phyloP scores from a whole-genome alignment of 2,888 invertebrate genomes.

The Anodontia alba region DNA sequence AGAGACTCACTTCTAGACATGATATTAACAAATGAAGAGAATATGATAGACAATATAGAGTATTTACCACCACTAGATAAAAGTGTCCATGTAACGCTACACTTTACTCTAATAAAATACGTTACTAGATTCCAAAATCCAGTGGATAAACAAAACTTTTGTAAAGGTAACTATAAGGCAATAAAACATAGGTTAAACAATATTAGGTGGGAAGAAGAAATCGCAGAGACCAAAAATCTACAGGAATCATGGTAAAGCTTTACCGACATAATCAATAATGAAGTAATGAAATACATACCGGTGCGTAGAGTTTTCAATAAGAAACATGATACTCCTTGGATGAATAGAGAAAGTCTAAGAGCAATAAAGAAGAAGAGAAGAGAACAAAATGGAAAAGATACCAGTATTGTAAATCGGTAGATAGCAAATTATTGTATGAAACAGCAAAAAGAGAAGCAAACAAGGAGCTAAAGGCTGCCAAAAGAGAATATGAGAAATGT shows the following conservation, averaged over 20 bases:
- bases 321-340: neutral
- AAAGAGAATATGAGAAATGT: slow-evolving; percentile 15
- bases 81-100: slow-evolving; percentile 30
- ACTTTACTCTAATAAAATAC: slow-evolving; percentile 19
- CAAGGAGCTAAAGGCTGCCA: slow-evolving; percentile 12
- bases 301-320: neutral
- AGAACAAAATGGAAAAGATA: slow-evolving; percentile 10
- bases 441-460: slow-evolving; percentile 28
- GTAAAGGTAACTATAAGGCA: slow-evolving; percentile 29
- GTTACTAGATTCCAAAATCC: neutral
- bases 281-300: slow-evolving; percentile 2
- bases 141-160: slow-evolving; percentile 12
- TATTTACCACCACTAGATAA: slow-evolving; percentile 24
- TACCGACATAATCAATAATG: neutral
- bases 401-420: neutral
- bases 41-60: neutral
- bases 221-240: neutral
- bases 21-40: slow-evolving; percentile 25
- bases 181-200: neutral
- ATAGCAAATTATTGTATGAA: slow-evolving; percentile 17
- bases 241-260: neutral
- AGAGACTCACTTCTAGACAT: neutral
- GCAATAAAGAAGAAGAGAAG: slow-evolving; percentile 18
- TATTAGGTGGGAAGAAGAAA: slow-evolving; percentile 7
- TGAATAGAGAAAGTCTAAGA: neutral